Percentiles rank a stretch among this genome's conserved stretches.
phyloP scores from a whole-genome alignment of 1,140 invertebrate genomes.

The Achatina immaculata region DNA sequence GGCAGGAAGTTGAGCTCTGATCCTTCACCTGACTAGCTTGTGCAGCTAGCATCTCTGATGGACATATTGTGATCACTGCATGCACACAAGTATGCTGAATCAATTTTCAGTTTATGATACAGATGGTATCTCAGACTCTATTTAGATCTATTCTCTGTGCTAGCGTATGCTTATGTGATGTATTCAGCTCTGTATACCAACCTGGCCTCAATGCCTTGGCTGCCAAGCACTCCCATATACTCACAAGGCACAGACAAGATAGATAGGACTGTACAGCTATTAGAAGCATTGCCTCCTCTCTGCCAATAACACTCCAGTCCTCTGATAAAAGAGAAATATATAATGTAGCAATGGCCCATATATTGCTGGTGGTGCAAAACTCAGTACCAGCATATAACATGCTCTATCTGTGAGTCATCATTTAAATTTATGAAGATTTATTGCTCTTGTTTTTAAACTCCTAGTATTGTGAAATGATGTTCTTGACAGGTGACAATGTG shows the following conservation, averaged over 20 bases:
- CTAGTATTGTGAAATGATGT: not conserved
- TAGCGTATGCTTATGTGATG: no score
- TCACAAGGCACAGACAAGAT: slow-evolving; percentile 22
- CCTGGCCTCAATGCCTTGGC: slow-evolving; percentile 17
- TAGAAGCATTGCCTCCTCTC: slow-evolving; percentile 33
- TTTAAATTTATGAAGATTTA: not conserved
- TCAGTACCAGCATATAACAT: not conserved
- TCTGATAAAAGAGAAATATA: not conserved
- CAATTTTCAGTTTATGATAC: no score
- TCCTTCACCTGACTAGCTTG: no score
- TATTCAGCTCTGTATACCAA: no score
- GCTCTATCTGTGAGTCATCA: not conserved
- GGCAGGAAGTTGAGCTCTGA: no score
- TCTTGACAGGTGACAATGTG: not conserved
- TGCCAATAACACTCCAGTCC: slow-evolving; percentile 21
- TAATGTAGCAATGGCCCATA: not conserved
- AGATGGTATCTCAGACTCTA: no score
- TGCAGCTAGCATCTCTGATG: no score
- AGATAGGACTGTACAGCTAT: slow-evolving; percentile 29
- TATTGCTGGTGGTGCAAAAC: not conserved
- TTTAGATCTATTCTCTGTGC: no score
- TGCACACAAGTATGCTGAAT: no score
- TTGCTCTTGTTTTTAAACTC: not conserved
- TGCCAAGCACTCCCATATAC: slow-evolving; percentile 27
- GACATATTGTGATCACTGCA: no score